Base-by-base conservation (phyloP, 2,888 invertebrate genomes). In the Dascillus cervinus region DNA sequence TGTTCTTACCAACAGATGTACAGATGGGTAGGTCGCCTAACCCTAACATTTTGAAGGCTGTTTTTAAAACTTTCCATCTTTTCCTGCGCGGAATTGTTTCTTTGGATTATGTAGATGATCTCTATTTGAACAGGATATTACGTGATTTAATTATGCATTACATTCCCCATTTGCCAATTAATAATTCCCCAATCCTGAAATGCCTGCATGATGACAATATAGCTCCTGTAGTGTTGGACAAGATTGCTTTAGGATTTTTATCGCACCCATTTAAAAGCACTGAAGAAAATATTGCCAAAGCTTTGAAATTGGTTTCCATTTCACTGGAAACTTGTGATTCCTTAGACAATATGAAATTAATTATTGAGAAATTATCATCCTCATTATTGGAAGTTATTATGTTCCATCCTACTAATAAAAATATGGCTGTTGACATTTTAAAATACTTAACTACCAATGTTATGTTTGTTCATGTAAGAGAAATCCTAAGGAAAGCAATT, bases 21-120 rank as follows among this genome's bases (percentile, higher is more conserved):
- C 58, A 71, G 44, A 64, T 67, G 33, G 72, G 72, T 1, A 64
- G 64, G 22, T 29, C 58, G 0, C 48, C 61, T 0, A 65, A 69
- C 34, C 52, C 55, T 1, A 63, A 62, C 30, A 46, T 69, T 3
- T 47, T 70, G 1, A 64, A 62, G 41, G 58, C 70, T 1, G 54
- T 75, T 9, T 67, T 67, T 39, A 65, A 65, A 47, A 66, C 71
- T 8, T 71, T 72, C 61, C 67, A 70, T 11, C 58, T 72, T 11
- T 65, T 70, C 37, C 56, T 74, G 20, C 64, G 66, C 41, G 73
- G 72, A 1, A 62, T 74, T 11, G 65, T 67, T 1, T 64, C 62
- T 11, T 46, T 75, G 17, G 66, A 69, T 41, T 63, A 60, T 29
- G 60, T 53, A 33, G 52, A 55, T 3, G 72, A 73, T 53, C 55